A percentile compares a stretch with the other conserved stretches of the same genome.
Conservation (phyloP, 1,140 invertebrate genomes). For the Drosophila arawakana region DNA sequence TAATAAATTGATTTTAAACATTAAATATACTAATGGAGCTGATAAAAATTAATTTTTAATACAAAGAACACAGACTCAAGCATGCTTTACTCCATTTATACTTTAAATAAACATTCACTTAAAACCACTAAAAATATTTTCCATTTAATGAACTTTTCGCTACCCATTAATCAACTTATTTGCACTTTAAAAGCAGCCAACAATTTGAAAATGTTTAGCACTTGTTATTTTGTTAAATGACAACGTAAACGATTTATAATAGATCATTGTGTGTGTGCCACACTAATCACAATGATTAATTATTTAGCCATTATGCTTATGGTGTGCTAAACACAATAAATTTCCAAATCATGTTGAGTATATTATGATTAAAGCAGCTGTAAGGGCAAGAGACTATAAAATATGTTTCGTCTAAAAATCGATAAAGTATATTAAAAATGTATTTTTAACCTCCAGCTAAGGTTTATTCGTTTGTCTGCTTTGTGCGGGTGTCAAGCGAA, state of each 20-base stretch:
- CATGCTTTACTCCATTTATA: too few species aligned
- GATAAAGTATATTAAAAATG: slow-evolving; percentile 21
- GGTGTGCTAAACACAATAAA: slow-evolving; percentile 6
- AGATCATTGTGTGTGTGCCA: not conserved
- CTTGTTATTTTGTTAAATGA: not conserved
- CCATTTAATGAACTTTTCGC: too few species aligned
- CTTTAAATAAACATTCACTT: too few species aligned
- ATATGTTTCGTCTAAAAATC: slow-evolving; percentile 29
- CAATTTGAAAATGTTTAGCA: not conserved
- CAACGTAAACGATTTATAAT: slow-evolving; percentile 25
- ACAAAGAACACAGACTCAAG: too few species aligned
- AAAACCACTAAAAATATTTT: too few species aligned
- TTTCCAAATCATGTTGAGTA: slow-evolving; percentile 21
- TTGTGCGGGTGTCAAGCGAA: slow-evolving; percentile 46
- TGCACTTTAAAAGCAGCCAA: not conserved
- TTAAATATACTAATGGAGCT: too few species aligned
- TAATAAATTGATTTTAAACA: too few species aligned
- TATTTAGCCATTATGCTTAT: not conserved
- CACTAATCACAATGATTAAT: slow-evolving; percentile 36
- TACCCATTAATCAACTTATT: not conserved
- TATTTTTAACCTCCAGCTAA: slow-evolving; percentile 13
- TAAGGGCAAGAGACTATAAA: not conserved
- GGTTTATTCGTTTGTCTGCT: not conserved
- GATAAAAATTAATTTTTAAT: too few species aligned
- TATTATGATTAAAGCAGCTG: slow-evolving; percentile 30